Conservation (phyloP, 2,797 vertebrate genomes). For the Chaetophractus vellerosus region DNA sequence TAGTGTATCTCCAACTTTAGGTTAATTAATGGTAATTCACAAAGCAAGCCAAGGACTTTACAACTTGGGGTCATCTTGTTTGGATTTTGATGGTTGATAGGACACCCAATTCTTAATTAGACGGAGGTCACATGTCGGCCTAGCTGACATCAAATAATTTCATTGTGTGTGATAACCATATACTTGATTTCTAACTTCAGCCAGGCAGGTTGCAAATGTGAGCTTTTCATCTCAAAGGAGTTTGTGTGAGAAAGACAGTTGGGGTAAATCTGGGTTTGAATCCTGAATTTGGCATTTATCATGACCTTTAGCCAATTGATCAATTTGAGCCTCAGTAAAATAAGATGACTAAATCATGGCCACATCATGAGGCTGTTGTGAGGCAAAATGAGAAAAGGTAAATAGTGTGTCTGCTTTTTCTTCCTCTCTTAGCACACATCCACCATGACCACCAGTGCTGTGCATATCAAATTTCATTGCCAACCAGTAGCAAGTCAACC, state of each 20-base stretch:
- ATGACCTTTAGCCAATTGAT: not conserved
- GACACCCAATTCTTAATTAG: constrained; percentile 55
- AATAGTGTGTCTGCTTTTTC: not conserved
- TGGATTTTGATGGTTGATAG: not conserved
- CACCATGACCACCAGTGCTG: not conserved
- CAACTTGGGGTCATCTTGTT: not conserved
- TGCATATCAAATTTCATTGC: not conserved
- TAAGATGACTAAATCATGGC: not conserved
- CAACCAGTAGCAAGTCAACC: not conserved
- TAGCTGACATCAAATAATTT: not conserved
- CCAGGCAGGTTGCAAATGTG: not conserved
- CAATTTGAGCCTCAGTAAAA: not conserved
- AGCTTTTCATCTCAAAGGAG: not conserved
- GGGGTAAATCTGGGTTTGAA: not conserved
- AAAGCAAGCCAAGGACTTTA: not conserved
- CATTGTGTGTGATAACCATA: not conserved
- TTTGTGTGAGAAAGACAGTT: not conserved
- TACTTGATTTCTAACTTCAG: not conserved
- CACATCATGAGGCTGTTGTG: not conserved
- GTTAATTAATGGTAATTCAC: not conserved
- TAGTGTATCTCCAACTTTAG: not conserved
- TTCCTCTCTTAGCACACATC: not conserved
- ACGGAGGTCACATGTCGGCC: not conserved
- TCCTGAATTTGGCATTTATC: not conserved
- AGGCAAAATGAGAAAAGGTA: not conserved